phyloP scores from a whole-genome alignment of 2,888 invertebrate species.

The Boloria selene region DNA sequence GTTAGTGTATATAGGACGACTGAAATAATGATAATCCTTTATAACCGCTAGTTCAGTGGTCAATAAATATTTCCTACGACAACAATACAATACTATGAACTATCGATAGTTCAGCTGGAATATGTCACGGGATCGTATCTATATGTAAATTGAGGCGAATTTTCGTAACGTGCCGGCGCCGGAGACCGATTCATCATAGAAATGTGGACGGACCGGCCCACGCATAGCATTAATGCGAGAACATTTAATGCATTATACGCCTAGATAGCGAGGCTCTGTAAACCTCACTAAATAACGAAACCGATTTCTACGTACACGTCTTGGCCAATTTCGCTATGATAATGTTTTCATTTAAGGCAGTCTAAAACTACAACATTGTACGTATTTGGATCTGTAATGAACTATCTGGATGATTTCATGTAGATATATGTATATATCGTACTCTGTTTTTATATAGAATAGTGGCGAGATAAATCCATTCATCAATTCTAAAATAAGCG shows the following conservation, averaged over 20 bases:
- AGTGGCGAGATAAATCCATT: constrained; percentile 35
- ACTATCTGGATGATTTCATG: constrained; percentile 12
- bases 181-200: constrained; percentile 77
- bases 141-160: constrained; percentile 74
- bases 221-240: constrained; percentile 61
- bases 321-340: constrained; percentile 37
- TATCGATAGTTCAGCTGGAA: constrained; percentile 47
- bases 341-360: constrained; percentile 42
- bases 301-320: constrained; percentile 41
- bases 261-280: constrained; percentile 38
- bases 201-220: constrained; percentile 78
- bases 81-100: constrained; percentile 58
- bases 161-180: constrained; percentile 72
- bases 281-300: constrained; percentile 44
- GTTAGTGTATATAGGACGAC: no score
- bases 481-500: constrained; percentile 33
- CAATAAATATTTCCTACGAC: constrained; percentile 69
- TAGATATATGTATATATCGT: neutral
- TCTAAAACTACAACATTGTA: constrained; percentile 26
- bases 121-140: constrained; percentile 65
- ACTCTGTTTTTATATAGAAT: constrained; percentile 32
- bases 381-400: constrained; percentile 36
- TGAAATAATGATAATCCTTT: constrained; percentile 35
- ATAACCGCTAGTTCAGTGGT: constrained; percentile 47
- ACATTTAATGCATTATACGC: constrained; percentile 59